Evolutionary conservation across 2,113 vertebrate genomes (phyloP).

Genomic region (Tichodroma muraria): DNA sequence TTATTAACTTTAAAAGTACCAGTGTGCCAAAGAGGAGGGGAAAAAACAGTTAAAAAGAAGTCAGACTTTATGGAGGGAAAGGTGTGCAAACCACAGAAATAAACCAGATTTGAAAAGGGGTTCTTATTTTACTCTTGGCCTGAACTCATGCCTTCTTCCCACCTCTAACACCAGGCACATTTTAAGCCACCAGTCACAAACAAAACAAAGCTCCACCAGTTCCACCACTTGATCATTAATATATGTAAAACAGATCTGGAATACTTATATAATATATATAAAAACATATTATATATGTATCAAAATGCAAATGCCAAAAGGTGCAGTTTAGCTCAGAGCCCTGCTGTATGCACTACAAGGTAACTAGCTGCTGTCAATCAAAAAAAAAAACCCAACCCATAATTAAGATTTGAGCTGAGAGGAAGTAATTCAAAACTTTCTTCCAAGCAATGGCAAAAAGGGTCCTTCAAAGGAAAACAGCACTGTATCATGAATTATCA

Average conservation of each 20-base stretch:
- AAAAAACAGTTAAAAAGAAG: not conserved
- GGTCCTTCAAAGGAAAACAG: constrained; percentile 31
- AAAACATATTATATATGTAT: constrained; percentile 61
- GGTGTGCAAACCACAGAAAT: constrained; percentile 59
- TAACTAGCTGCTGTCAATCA: constrained; percentile 52
- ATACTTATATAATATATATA: constrained; percentile 68
- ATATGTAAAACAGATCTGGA: constrained; percentile 57
- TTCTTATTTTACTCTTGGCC: constrained; percentile 55
- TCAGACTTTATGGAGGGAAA: constrained; percentile 28
- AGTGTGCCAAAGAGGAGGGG: not conserved
- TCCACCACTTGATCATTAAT: constrained; percentile 55
- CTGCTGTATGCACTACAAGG: constrained; percentile 34
- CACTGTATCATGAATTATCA: constrained; percentile 28
- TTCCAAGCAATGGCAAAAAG: constrained; percentile 9
- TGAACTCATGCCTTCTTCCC: constrained; percentile 34
- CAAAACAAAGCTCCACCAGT: constrained; percentile 56
- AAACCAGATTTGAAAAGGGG: constrained; percentile 45
- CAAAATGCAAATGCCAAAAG: constrained; percentile 60
- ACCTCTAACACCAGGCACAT: constrained; percentile 56
- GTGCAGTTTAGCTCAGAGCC: constrained; percentile 45
- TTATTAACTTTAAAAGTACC: constrained; percentile 43
- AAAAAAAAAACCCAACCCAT: not conserved
- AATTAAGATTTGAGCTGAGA: constrained; percentile 25
- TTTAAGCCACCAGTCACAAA: constrained; percentile 53
- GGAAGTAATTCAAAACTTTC: constrained; percentile 29